Conservation (phyloP, 2,113 vertebrate genomes). For the Sinocyclocheilus grahami region DNA sequence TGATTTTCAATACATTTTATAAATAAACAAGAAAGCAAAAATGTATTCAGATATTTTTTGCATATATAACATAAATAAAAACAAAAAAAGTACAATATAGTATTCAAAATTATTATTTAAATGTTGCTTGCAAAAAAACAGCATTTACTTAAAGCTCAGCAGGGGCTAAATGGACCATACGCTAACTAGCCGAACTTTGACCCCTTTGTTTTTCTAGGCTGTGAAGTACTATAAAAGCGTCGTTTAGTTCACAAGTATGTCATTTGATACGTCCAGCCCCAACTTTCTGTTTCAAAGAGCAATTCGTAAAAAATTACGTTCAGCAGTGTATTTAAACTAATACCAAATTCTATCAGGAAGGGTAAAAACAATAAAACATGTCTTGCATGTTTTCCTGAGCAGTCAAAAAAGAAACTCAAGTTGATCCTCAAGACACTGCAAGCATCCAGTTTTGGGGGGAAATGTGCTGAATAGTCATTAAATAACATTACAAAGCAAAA, state of each 20-base stretch:
- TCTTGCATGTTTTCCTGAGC: not conserved
- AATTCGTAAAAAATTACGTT: not conserved
- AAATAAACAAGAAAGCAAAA: too few species aligned
- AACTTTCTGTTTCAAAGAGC: not conserved
- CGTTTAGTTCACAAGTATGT: not conserved
- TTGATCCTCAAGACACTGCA: not conserved
- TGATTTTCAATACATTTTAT: too few species aligned
- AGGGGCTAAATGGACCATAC: not conserved
- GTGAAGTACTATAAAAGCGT: not conserved
- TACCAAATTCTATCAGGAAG: not conserved
- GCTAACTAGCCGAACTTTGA: slow-evolving; percentile 3
- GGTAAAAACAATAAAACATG: not conserved
- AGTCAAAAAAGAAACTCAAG: not conserved
- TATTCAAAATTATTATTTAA: not conserved
- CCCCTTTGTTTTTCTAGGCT: not conserved
- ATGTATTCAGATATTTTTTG: too few species aligned
- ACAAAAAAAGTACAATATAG: not conserved
- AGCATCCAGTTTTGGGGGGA: not conserved
- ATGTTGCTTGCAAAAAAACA: not conserved
- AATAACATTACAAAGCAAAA: not conserved
- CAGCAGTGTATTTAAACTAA: not conserved
- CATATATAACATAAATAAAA: too few species aligned
- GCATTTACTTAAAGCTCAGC: not conserved
- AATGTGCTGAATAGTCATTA: not conserved
- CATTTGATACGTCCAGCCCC: not conserved